Conservation (phyloP, 1,140 invertebrate genomes). For the Nephotettix cincticeps region DNA sequence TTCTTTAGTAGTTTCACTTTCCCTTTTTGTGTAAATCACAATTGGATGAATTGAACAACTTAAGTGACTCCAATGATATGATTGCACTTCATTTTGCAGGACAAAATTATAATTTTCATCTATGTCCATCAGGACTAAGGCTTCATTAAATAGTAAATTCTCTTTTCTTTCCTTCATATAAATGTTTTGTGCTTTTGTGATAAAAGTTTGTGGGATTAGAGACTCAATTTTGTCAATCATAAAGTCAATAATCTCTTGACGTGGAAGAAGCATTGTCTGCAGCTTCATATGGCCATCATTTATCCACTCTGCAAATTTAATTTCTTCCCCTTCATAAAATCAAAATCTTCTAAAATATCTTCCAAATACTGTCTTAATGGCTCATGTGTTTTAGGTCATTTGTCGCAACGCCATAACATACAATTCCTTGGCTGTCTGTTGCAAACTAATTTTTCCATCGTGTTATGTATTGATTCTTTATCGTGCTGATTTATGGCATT, state of each 20-base stretch:
- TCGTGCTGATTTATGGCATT: not conserved
- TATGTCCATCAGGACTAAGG: not conserved
- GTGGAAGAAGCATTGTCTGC: not conserved
- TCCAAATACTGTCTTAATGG: not conserved
- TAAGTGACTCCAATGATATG: not conserved
- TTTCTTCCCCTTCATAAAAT: not conserved
- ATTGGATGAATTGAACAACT: not conserved
- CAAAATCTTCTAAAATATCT: not conserved
- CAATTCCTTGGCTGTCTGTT: not conserved
- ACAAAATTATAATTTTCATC: not conserved
- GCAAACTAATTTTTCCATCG: not conserved
- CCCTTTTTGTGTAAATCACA: not conserved
- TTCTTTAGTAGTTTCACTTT: not conserved
- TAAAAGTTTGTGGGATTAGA: not conserved
- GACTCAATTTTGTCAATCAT: not conserved
- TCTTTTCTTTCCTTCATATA: not conserved
- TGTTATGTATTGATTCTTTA: not conserved
- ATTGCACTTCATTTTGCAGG: conserved; percentile 9
- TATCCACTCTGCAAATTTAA: not conserved
- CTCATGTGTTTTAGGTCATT: not conserved
- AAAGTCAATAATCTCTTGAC: not conserved
- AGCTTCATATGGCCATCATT: not conserved
- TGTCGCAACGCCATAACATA: not conserved
- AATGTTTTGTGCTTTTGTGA: not conserved
- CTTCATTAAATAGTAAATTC: not conserved